phyloP scores from a whole-genome alignment of 2,888 invertebrate species.

The Automeris io region DNA sequence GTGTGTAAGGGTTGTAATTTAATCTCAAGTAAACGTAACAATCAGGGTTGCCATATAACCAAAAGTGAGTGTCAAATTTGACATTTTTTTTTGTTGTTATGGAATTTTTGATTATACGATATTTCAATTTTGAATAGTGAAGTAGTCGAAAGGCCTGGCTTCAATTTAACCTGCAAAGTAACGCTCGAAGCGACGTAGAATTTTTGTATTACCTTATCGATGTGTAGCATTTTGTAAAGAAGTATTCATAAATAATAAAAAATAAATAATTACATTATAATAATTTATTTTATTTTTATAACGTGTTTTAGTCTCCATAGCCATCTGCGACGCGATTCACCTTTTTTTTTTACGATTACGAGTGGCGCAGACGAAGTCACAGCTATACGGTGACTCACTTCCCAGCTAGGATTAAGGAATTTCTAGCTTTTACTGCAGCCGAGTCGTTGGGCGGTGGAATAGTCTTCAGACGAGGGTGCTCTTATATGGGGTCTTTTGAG shows the following conservation, averaged over 20 bases:
- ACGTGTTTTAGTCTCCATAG: too few species aligned
- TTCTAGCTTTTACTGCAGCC: too few species aligned
- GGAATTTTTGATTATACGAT: conserved; percentile 1
- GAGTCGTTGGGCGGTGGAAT: too few species aligned
- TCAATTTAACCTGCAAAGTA: conserved; percentile 11
- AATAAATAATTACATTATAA: conserved; percentile 13
- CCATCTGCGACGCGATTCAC: too few species aligned
- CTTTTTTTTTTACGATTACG: too few species aligned
- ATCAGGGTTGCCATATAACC: conserved; percentile 2
- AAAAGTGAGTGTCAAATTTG: background rate
- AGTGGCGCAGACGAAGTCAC: too few species aligned
- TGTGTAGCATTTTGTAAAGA: conserved; percentile 25
- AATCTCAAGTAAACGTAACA: background rate
- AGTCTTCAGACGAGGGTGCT: too few species aligned
- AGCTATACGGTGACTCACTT: too few species aligned
- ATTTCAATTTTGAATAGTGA: conserved; percentile 9
- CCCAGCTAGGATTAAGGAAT: too few species aligned
- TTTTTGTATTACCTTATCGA: conserved; percentile 19
- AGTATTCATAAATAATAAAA: conserved; percentile 19
- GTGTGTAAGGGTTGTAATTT: too few species aligned
- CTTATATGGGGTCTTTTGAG: too few species aligned
- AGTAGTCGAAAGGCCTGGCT: conserved; percentile 10
- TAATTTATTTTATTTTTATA: background rate
- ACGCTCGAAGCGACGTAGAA: conserved; percentile 15
- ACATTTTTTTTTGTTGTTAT: background rate